These are phyloP conservation scores for Oxystoma pomonae DNA, from an alignment of 2,888 invertebrate species.

Conservation along the genomic window DNA sequence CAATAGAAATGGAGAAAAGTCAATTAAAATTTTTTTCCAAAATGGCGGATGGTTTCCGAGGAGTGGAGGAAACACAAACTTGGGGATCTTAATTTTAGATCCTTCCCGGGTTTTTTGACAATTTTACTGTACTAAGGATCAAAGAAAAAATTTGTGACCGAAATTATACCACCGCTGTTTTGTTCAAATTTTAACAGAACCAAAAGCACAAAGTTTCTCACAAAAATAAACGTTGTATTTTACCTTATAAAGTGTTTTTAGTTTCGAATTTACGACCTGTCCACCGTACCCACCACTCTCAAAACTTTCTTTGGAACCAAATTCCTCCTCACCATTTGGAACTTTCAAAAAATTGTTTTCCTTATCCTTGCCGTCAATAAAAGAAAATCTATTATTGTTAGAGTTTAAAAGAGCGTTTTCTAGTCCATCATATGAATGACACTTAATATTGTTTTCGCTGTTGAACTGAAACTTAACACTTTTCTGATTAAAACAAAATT, in stretches of 20 bases:
- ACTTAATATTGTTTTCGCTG: background rate
- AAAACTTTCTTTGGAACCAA: background rate
- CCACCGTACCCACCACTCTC: background rate
- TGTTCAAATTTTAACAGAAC: no score
- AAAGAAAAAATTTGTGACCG: no score
- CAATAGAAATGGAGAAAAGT: no score
- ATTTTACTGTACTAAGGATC: no score
- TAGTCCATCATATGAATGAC: slow-evolving; percentile 12
- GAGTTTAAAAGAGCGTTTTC: slow-evolving; percentile 12
- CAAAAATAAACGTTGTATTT: no score
- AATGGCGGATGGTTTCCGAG: no score
- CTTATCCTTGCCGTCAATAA: slow-evolving; percentile 10
- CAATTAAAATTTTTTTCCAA: no score
- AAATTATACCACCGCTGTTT: no score
- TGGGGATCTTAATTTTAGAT: no score
- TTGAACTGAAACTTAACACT: slow-evolving; percentile 16
- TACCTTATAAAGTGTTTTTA: background rate
- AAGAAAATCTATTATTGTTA: slow-evolving; percentile 5
- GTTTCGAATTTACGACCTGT: background rate
- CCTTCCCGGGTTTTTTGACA: no score
- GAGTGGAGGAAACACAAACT: no score
- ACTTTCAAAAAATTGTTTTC: background rate
- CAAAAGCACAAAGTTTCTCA: no score
- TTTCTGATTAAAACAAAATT: slow-evolving; percentile 2
- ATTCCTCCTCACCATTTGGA: background rate